Percentiles rank a stretch among this genome's conserved stretches.
These are phyloP conservation scores for Bradypus variegatus DNA, from an alignment of 2,797 vertebrate species.

Conservation along the genomic window DNA sequence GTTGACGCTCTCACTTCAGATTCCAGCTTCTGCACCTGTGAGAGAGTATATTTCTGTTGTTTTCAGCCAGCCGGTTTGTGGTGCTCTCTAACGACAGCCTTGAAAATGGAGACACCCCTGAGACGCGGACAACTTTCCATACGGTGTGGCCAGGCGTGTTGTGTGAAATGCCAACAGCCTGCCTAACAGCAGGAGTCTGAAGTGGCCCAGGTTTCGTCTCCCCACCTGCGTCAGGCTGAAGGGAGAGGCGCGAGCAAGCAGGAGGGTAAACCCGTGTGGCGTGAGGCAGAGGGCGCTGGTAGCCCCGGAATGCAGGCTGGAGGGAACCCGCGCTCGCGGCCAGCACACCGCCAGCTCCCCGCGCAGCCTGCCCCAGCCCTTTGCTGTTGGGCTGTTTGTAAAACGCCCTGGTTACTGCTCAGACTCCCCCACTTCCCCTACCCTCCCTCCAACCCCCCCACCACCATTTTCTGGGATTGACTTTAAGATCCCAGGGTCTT, in stretches of 20 bases:
- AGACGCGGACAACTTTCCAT: not conserved
- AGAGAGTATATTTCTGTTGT: not conserved
- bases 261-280: slow-evolving; percentile 28
- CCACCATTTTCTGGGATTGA: not conserved
- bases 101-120: not conserved
- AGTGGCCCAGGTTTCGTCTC: not conserved
- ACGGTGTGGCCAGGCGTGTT: not conserved
- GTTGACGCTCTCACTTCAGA: not conserved
- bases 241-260: not conserved
- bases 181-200: not conserved
- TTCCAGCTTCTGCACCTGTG: not conserved
- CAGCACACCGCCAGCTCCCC: not conserved
- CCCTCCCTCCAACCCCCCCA: too few species aligned
- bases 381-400: slow-evolving; percentile 1
- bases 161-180: not conserved
- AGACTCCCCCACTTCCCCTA: not conserved
- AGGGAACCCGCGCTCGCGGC: not conserved
- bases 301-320: slow-evolving; percentile 48
- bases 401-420: not conserved
- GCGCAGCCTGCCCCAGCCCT: slow-evolving; percentile 37
- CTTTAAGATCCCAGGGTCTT: not conserved
- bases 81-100: not conserved
- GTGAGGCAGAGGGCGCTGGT: slow-evolving; percentile 33
- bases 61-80: not conserved
- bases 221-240: not conserved